Conservation (phyloP, 2,797 vertebrate genomes). For the Tamandua tetradactyla region DNA sequence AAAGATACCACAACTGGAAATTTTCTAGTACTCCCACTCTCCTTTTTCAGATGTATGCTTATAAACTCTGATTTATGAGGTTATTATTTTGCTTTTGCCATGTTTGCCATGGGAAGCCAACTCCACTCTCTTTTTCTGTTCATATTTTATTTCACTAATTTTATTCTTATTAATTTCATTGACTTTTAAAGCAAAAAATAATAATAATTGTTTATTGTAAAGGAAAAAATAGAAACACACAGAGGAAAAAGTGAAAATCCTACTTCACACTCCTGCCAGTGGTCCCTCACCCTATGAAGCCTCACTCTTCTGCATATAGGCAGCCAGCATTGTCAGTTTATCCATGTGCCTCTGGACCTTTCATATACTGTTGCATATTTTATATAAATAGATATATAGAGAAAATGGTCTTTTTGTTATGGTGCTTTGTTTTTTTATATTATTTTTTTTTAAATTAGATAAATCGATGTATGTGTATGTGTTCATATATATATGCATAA, state of each 20-base stretch:
- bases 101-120: background rate
- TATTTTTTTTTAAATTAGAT: background rate
- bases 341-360: background rate
- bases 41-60: background rate
- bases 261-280: fast-evolving
- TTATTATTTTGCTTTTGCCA: background rate
- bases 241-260: background rate
- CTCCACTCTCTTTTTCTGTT: background rate
- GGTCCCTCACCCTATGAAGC: background rate
- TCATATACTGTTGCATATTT: background rate
- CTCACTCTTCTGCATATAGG: background rate
- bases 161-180: background rate
- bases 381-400: background rate
- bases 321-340: background rate
- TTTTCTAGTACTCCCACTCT: background rate
- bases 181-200: background rate
- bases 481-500: no score
- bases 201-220: background rate
- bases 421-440: background rate
- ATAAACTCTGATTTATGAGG: background rate
- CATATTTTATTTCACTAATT: background rate
- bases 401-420: background rate
- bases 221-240: background rate
- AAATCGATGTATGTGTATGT: background rate
- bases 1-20: background rate